Percentiles rank a stretch among this genome's conserved stretches.
phyloP scores from a whole-genome alignment of 35 echinoderm and acorn worm species.

The Apostichopus parvimensis region DNA sequence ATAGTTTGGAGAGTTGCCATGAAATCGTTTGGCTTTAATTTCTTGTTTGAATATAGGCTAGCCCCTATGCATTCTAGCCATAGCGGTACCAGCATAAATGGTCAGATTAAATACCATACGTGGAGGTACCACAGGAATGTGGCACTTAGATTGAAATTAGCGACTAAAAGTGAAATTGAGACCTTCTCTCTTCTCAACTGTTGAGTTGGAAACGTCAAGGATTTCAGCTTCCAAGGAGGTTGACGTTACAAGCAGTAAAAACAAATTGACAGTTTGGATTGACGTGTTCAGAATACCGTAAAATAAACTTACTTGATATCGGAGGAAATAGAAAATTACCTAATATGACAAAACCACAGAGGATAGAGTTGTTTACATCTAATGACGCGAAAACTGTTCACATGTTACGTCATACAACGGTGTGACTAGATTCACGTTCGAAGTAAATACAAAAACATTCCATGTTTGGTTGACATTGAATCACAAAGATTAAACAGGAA shows the following conservation, averaged over 20 bases:
- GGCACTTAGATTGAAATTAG: neutral
- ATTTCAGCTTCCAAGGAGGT: neutral
- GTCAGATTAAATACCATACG: too few relatives aligned
- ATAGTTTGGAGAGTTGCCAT: too few relatives aligned
- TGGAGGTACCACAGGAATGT: neutral
- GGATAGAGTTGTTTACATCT: neutral
- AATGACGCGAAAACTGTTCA: neutral
- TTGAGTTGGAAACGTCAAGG: slow-evolving; percentile 6
- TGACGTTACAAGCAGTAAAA: slow-evolving; percentile 21
- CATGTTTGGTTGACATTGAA: too few relatives aligned
- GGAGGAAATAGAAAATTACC: slow-evolving; percentile 1
- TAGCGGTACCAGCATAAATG: too few relatives aligned
- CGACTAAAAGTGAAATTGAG: slow-evolving; percentile 15
- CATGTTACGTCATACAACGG: neutral
- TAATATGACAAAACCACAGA: slow-evolving; percentile 4
- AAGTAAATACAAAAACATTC: too few relatives aligned
- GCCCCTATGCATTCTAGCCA: too few relatives aligned
- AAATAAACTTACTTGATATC: slow-evolving; percentile 10
- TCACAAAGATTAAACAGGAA: too few relatives aligned
- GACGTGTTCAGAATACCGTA: slow-evolving; percentile 17
- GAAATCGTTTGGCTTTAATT: too few relatives aligned
- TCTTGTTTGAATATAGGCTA: too few relatives aligned
- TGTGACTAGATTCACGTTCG: neutral
- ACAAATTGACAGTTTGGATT: slow-evolving; percentile 28
- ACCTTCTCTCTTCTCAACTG: neutral